Base-by-base conservation (phyloP, 2,113 vertebrate genomes). In the Chaenogobius annularis region DNA sequence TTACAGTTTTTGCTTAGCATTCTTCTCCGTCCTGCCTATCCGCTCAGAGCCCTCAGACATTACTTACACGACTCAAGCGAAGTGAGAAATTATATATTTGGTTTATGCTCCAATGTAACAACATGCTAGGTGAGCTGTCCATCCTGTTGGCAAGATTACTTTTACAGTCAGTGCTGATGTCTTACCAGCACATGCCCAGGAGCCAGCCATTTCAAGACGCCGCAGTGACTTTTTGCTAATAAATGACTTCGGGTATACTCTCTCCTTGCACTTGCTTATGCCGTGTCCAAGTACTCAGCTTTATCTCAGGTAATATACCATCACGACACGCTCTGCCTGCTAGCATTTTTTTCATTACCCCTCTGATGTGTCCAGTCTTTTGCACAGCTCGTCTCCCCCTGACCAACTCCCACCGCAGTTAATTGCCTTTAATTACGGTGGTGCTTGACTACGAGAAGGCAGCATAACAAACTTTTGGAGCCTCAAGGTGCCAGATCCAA, bases 141-240 rank as follows among this genome's bases (percentile, higher is more conserved):
- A 70, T 46, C 35, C 66, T 70, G 75, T 79, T 68, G 64, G 12
- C 66, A 78, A 78, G 82, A 86, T 78, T 73, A 74, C 83, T 86
- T 74, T 59, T 80, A 26, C 13, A 70, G 69, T 67, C 66, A 75
- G 17, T 35, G 37, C 47, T 46, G 66, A 76, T 76, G 72, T 58
- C 65, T 77, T 47, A 12, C 59, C 56, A 62, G 66, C 62, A 66
- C 68, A 48, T 75, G 68, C 31, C 77, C 73, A 6, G 69, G 70
- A 73, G 75, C 75, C 3, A 70, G 31, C 65, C 70, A 70, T 76
- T 85, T 78, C 68, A 66, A 54, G 56, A n/a, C 74, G 67, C 78
- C 74, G 75, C 62, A 20, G 17, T 40, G 44, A 67, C 72, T 46
- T 58, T 10, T n/a, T 56, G 58, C 64, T 63, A 40, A 81, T 73